Evolutionary conservation across 2,888 invertebrate genomes (phyloP), one percentile per base, ranked within the genome.

Genomic region (Podotricha telesiphe): DNA sequence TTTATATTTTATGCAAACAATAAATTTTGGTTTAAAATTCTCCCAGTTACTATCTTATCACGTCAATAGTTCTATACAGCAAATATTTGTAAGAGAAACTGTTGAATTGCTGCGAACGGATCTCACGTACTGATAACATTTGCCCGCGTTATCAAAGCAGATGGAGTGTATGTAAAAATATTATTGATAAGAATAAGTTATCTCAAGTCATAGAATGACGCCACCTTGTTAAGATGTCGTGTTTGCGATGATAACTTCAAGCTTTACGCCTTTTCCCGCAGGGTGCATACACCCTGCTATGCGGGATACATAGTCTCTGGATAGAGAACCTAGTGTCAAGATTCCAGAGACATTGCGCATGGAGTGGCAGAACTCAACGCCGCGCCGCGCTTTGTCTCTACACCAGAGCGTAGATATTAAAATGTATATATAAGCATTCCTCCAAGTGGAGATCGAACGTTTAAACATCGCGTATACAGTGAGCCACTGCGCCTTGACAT

Each of bases 61-160:
- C 37, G 37, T 8, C 37, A 37, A 28, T 8, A 37, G 6, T 37
- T 37, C 1, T 37, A 10, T 8, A 37, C 3, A 37, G 37, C 10
- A 37, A 37, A 37, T 37, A 37, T 37, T 37, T 37, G 8, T 8
- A 40, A 34, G 17, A 40, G 20, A 45, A 17, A 63, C 40, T 47
- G 48, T 63, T 56, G 20, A 56, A 55, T 19, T 34, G n/a, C 15
- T 34, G 20, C 28, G n/a, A 20, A 19, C 17, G 37, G 22, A 55
- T 56, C 34, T 6, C 8, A 15, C 8, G 0, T 8, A 5, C 48
- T 62, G 76, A 77, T 77, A 77, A 72, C 74, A 74, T 74, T 68
- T 76, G 73, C 50, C 71, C 71, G 40, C 62, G 2, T 58, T 73
- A 74, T 74, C 74, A n/a, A 28, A 8, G 37, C n/a, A 5, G 15